These are phyloP conservation scores for Avahi laniger DNA, from an alignment of 2,797 vertebrate genomes.

Conservation along the genomic window DNA sequence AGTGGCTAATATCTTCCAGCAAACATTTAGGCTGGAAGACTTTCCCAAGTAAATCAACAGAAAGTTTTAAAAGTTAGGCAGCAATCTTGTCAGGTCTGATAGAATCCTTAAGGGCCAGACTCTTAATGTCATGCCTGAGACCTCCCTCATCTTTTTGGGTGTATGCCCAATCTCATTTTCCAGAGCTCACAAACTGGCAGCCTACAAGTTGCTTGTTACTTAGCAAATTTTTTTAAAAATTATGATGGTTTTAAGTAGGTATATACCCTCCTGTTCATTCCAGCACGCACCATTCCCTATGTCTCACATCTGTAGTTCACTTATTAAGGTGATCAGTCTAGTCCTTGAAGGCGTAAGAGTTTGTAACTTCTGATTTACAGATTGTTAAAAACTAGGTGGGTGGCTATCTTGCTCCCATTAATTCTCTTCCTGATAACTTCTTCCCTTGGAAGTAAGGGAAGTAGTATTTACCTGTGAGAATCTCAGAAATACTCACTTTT, in stretches of 20 bases:
- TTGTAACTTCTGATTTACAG: not conserved
- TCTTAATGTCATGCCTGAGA: not conserved
- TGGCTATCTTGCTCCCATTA: not conserved
- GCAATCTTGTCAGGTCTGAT: not conserved
- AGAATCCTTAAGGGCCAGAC: not conserved
- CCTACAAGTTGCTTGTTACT: not conserved
- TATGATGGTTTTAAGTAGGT: not conserved
- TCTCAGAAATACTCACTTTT: constrained; percentile 90
- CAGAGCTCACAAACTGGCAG: not conserved
- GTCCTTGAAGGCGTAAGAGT: not conserved
- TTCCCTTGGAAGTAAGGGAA: not conserved
- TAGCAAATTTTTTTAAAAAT: not conserved
- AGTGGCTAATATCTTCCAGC: not conserved
- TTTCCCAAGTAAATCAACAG: not conserved
- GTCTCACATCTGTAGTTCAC: not conserved
- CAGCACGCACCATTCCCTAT: not conserved
- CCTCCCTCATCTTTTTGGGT: not conserved
- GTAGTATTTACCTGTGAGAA: not conserved
- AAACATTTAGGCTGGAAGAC: not conserved
- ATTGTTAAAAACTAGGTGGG: not conserved
- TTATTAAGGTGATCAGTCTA: not conserved
- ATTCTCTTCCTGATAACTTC: not conserved
- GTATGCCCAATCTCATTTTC: not conserved
- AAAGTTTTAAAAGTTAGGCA: not conserved
- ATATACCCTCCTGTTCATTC: not conserved